Evolutionary conservation across 2,113 vertebrate genomes (phyloP).

Genomic region (Machaerirhynchus nigripectus): DNA sequence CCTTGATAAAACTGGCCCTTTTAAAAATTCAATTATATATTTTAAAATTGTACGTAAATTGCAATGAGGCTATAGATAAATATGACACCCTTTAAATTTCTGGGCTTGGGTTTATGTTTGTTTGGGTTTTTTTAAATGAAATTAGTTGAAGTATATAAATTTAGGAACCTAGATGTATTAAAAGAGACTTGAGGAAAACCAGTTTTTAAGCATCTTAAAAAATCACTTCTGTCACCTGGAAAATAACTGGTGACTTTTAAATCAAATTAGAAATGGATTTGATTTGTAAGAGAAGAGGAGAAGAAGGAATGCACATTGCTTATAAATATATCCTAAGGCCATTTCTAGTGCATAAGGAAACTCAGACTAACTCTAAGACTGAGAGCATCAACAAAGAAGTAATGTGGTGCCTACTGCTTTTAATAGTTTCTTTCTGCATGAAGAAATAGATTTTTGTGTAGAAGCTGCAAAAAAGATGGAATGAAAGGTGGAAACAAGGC

Average conservation of each 20-base stretch:
- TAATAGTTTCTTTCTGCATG: conserved; percentile 20
- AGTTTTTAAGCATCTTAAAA: not conserved
- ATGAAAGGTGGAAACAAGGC: not conserved
- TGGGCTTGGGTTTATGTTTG: not conserved
- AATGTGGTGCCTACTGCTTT: not conserved
- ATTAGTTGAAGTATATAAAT: not conserved
- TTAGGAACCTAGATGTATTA: not conserved
- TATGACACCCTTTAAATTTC: not conserved
- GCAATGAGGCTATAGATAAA: not conserved
- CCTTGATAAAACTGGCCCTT: not conserved
- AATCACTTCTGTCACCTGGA: not conserved
- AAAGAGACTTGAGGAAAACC: not conserved
- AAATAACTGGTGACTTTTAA: not conserved
- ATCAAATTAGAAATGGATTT: conserved; percentile 1
- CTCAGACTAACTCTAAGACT: not conserved
- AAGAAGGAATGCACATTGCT: not conserved
- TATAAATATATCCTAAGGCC: not conserved
- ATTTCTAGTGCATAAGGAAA: conserved; percentile 20
- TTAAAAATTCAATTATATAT: not conserved
- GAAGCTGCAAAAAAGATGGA: not conserved
- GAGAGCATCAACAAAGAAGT: conserved; percentile 1
- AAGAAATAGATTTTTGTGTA: not conserved
- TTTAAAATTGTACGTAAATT: not conserved
- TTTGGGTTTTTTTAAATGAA: not conserved
- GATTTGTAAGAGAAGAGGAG: not conserved